These are phyloP conservation scores for Eulemur rufifrons DNA, from an alignment of 2,113 vertebrate genomes.

Conservation along the genomic window DNA sequence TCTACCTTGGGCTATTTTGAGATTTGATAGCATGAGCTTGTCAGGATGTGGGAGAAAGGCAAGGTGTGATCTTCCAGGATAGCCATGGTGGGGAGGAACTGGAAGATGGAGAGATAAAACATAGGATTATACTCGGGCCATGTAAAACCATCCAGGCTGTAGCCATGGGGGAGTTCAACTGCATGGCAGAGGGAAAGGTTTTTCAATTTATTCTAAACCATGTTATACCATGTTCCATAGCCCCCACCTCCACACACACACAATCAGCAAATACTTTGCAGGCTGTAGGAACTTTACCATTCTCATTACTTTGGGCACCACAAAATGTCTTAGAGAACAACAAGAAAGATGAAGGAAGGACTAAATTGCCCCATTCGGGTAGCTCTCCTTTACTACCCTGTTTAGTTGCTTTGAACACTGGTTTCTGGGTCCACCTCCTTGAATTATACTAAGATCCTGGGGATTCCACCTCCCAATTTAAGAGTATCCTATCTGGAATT, in stretches of 20 bases:
- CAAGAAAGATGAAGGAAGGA: neutral
- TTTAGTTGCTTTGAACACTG: slow-evolving; percentile 19
- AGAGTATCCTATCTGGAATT: neutral
- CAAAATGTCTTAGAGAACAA: slow-evolving; percentile 13
- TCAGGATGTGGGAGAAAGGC: neutral
- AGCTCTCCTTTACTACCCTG: neutral
- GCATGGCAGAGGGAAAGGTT: neutral
- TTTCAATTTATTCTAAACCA: neutral
- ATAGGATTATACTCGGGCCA: neutral
- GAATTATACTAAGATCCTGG: neutral
- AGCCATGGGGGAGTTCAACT: neutral
- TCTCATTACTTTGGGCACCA: neutral
- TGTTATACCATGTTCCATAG: neutral
- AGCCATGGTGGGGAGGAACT: neutral
- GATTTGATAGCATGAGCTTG: neutral
- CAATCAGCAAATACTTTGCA: neutral
- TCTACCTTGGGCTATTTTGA: neutral
- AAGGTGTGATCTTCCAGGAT: neutral
- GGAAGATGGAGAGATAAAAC: neutral
- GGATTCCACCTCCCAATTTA: neutral
- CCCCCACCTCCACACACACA: neutral
- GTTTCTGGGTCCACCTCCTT: neutral
- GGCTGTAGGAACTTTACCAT: neutral
- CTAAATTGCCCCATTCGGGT: neutral
- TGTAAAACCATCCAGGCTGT: neutral